Evolutionary conservation across 2,888 invertebrate species (phyloP), one percentile per base, ranked within the genome.

Genomic region (Patella caerulea): DNA sequence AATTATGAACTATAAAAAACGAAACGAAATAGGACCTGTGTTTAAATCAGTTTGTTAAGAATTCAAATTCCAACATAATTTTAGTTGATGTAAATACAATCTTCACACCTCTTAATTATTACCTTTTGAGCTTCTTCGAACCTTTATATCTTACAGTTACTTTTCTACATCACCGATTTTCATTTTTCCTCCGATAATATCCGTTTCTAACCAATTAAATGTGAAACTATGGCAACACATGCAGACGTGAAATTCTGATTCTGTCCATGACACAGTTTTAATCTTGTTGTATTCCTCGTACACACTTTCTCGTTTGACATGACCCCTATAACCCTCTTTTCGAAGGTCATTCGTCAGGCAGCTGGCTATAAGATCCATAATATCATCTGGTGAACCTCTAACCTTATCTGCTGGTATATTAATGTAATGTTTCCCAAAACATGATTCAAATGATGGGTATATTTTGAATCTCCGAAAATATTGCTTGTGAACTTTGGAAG

Each of bases 401-500:
- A 85, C 79, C 54, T 82, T 78, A 12, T 84, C 84, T 15, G 80
- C 78, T 4, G 85, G 84, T 54, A 85, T 77, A 70, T 86, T 80
- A 15, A 86, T 79, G 59, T 81, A 84, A 71, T 82, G 83, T 77
- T 82, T 83, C 52, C 85, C 86, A 53, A 82, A 84, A 74, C 83
- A 83, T 45, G 81, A 79, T 72, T 86, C 85, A 81, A 86, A 86
- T 29, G 82, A 80, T 24, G 82, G 78, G 71, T 80, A 84, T 1
- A 82, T 84, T 70, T 81, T 79, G 72, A 86, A 86, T 65, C 83
- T 85, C 19, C 83, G 79, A 73, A 82, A 86, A 74, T 83, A 86
- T 78, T 86, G 86, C 71, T 86, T 86, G 69, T 83, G 84, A 11
- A 84, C 84, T 79, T 86, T 84, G 70, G 84, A 85, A 56, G 86